Base-by-base conservation (phyloP, 1,140 invertebrate species). In the Goniozus legneri region DNA sequence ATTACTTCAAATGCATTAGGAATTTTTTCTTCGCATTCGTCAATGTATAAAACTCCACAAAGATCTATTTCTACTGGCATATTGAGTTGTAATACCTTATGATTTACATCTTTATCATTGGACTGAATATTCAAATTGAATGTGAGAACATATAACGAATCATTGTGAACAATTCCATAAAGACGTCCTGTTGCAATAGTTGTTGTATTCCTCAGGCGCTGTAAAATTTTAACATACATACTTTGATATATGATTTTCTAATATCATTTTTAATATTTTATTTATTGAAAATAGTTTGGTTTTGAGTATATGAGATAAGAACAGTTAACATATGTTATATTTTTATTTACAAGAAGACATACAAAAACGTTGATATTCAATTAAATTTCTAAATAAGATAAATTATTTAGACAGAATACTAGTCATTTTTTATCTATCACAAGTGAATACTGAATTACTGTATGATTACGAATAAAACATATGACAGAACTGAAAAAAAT, bases 41-140 rank as follows among this genome's bases (percentile, higher is more conserved):
- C 79, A 49, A 85, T 79, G 48, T 81, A 84, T 19, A 87, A 79
- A 44, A 85, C 73, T 24, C 87, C 87, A 65, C 84, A 88, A 18
- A 87, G 73, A 73, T 89, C 85, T 47, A 89, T 69, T 71, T 88
- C 86, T 3, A 83, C 82, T 8, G 87, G 86, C 54, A 88, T 79
- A 61, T 83, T 80, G 1, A 82, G 70, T 54, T 85, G 80, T 16
- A 87, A 69, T 44, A 79, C 75, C 56, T 65, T 79, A 64, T 81
- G 77, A 52, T 75, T 77, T 37, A 75, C 65, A 57, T 75, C 73
- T 62, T 79, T 69, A 50, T 79, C 79, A 44, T 80, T 75, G 54
- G 86, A 79, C 42, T 80, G 64, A n/a, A 55, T 19, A 38, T 69
- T 67, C 33, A 76, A 34, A 27, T 64, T 82, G 44, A 86, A 79